phyloP scores from a whole-genome alignment of 1,140 invertebrate species.

The Belonocnema kinseyi region DNA sequence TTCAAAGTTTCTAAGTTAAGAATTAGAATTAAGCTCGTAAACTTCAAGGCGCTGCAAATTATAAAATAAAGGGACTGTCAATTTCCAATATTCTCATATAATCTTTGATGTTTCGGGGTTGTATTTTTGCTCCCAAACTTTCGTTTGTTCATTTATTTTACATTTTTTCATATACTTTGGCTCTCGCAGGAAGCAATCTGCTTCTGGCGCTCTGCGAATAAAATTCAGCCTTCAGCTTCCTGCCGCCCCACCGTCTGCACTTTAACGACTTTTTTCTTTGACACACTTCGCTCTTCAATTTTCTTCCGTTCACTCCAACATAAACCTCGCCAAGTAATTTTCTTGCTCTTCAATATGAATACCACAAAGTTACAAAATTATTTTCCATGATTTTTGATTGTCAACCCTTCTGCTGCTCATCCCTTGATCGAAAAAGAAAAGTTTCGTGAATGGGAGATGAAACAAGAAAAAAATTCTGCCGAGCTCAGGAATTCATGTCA shows the following conservation, averaged over 20 bases:
- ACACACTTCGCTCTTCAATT: background rate
- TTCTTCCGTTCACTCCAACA: conserved; percentile 9
- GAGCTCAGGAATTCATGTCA: conserved; percentile 1
- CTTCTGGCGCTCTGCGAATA: conserved; percentile 18
- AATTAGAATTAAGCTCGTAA: no score
- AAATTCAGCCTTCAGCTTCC: conserved; percentile 11
- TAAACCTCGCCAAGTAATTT: conserved; percentile 8
- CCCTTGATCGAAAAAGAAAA: no score
- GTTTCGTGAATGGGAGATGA: background rate
- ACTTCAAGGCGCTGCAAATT: no score
- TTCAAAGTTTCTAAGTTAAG: no score
- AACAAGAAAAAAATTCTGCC: background rate
- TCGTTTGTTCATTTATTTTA: conserved; percentile 20
- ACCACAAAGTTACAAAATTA: background rate
- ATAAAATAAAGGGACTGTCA: background rate
- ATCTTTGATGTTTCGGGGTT: background rate
- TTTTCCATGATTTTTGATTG: no score
- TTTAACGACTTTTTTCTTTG: conserved; percentile 13
- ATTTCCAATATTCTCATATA: background rate
- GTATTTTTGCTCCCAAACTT: background rate
- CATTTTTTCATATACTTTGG: conserved; percentile 27
- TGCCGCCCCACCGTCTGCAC: conserved; percentile 11
- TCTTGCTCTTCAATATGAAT: background rate
- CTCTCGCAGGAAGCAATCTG: background rate
- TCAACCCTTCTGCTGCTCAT: no score